A percentile compares a stretch with the other conserved stretches of the same genome.
Evolutionary conservation across 2,797 vertebrate species (phyloP).

Genomic region (Eulemur mongoz): DNA sequence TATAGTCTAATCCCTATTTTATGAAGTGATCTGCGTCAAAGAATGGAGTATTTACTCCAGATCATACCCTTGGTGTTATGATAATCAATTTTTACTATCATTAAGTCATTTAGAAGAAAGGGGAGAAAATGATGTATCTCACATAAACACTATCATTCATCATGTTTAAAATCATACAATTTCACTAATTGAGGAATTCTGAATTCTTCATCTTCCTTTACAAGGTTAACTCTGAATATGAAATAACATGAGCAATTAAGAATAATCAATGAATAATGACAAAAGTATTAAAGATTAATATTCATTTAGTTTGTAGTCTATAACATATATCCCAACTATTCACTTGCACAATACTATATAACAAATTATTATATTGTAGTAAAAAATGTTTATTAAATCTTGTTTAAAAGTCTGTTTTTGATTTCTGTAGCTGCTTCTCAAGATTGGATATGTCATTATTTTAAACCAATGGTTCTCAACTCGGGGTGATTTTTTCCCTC

Average conservation of each 20-base stretch:
- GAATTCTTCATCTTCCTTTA: conserved; percentile 43
- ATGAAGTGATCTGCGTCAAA: conserved; percentile 51
- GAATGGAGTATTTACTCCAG: background rate
- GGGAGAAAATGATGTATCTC: conserved; percentile 43
- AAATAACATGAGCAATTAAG: background rate
- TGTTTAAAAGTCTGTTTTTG: background rate
- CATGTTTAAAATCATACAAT: background rate
- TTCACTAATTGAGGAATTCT: background rate
- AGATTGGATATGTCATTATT: background rate
- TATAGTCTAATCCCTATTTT: conserved; percentile 46
- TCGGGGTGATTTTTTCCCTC: background rate
- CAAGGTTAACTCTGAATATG: conserved; percentile 30
- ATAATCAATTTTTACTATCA: conserved; percentile 39
- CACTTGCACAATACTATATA: background rate
- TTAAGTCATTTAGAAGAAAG: conserved; percentile 36
- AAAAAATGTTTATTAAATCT: background rate
- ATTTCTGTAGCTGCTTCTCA: background rate
- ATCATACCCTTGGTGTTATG: conserved; percentile 10
- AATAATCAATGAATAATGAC: background rate
- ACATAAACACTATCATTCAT: conserved; percentile 22
- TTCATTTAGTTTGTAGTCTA: background rate
- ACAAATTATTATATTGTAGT: background rate
- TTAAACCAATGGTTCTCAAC: background rate
- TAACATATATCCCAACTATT: background rate
- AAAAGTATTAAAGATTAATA: background rate